Evolutionary conservation across 2,888 invertebrate genomes (phyloP), one percentile per base, ranked within the genome.

Genomic region (Parasteatoda lunata): DNA sequence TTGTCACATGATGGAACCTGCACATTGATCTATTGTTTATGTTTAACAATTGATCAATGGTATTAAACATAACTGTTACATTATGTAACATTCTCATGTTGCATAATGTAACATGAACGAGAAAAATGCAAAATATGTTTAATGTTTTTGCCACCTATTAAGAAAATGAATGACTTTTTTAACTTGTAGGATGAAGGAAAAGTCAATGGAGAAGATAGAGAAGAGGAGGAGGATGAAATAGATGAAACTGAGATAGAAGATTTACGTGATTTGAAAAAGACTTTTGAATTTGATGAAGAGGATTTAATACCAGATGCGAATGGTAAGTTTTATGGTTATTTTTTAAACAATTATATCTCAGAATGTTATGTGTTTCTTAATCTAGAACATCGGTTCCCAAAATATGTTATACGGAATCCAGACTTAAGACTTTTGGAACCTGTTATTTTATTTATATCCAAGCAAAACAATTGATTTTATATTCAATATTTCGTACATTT

Each of bases 191-290:
- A 7, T 47, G 30, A 45, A 45, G 45, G 5, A 9, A 69, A 30
- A 48, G 4, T 0, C 0, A 7, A 45, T 47, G 8, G 47, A 9
- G 11, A 15, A 1, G 11, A n/a, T 45, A 45, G 45, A 45, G 30
- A 70, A 13, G 11, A 70, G 47, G 45, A 70, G 48, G 45, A 47
- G 9, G 45, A 7, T 0, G 11, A 70, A 51, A 15, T 45, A 9
- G 6, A 52, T 4, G 13, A 49, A 52, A 45, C 30, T 11, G 91
- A 92, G 5, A 89, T 89, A 54, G 92, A 93, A 86, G 91, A 93
- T 89, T 90, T 92, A 30, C 90, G 90, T 13, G 91, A 92, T 85
- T 91, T 93, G 47, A 89, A 90, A 45, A 92, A 92, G 1, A 91
- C 91, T 30, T 90, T 92, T 48, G 90, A 91, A 45, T 93, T 91